These are phyloP conservation scores for Gisinianus flammeolus DNA, from an alignment of 2,888 invertebrate genomes.

Conservation along the genomic window DNA sequence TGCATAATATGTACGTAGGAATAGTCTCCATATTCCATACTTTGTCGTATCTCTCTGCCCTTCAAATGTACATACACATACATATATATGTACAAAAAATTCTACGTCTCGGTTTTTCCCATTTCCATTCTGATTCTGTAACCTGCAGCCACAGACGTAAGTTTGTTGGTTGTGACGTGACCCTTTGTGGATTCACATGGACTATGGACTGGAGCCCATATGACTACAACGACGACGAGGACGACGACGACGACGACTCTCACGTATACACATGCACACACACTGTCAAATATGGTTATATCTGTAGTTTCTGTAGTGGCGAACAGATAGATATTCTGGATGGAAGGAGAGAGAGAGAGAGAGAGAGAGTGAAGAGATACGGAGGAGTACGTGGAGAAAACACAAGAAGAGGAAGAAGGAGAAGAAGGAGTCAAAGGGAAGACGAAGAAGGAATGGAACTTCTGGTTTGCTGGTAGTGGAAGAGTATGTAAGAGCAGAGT, in stretches of 20 bases:
- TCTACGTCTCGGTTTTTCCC: not conserved
- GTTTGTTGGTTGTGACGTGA: conserved; percentile 6
- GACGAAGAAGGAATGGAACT: conserved; percentile 8
- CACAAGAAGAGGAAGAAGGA: conserved; percentile 8
- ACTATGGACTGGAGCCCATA: not conserved
- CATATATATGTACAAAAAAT: not conserved
- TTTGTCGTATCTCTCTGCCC: not conserved
- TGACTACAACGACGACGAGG: too few species aligned
- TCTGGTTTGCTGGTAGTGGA: conserved; percentile 3
- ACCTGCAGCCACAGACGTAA: not conserved
- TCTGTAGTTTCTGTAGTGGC: not conserved
- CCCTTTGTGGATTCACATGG: not conserved
- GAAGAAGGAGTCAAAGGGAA: conserved; percentile 14
- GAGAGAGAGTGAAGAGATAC: not conserved
- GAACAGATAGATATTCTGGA: not conserved
- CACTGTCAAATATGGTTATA: too few species aligned
- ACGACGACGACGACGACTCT: too few species aligned
- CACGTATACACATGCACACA: too few species aligned
- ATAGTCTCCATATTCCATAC: too few species aligned
- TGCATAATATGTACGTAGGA: too few species aligned
- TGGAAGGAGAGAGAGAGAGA: not conserved
- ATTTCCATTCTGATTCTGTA: not conserved
- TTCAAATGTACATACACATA: not conserved
- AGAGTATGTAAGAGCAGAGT: conserved; percentile 20
- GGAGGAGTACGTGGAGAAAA: conserved; percentile 18